Percentiles rank a stretch among this genome's conserved stretches.
Conservation (phyloP, 2,113 vertebrate species). For the Elanoides forficatus region DNA sequence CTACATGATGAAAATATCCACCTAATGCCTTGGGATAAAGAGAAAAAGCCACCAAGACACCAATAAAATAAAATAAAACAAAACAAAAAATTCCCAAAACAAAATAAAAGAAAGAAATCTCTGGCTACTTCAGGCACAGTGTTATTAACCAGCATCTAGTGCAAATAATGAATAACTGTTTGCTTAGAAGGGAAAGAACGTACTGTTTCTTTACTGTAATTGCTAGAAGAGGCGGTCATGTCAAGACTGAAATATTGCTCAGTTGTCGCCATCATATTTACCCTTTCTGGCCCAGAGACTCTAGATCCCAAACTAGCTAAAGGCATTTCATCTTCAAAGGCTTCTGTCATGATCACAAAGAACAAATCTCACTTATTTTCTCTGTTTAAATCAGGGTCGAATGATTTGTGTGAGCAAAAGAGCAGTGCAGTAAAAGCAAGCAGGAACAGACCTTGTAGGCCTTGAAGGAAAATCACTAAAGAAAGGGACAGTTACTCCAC, state of each 20-base stretch:
- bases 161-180: not conserved
- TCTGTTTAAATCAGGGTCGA: constrained; percentile 18
- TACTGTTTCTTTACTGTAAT: not conserved
- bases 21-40: not conserved
- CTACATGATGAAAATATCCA: constrained; percentile 17
- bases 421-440: not conserved
- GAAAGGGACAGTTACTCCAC: not conserved
- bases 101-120: not conserved
- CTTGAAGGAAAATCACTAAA: not conserved
- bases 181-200: not conserved
- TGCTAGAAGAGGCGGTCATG: not conserved
- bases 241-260: constrained; percentile 15
- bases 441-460: not conserved
- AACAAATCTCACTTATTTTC: constrained; percentile 54
- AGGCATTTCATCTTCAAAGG: constrained; percentile 49
- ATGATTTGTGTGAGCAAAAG: not conserved
- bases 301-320: constrained; percentile 22
- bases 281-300: not conserved
- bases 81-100: not conserved
- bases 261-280: not conserved
- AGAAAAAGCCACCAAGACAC: not conserved
- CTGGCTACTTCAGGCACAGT: not conserved
- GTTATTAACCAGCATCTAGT: not conserved
- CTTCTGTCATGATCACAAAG: constrained; percentile 46
- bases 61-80: not conserved